Evolutionary conservation across 37 sponge, comb jelly and placozoan genomes (phyloP).

Genomic region (Dysidea cf. avara): DNA sequence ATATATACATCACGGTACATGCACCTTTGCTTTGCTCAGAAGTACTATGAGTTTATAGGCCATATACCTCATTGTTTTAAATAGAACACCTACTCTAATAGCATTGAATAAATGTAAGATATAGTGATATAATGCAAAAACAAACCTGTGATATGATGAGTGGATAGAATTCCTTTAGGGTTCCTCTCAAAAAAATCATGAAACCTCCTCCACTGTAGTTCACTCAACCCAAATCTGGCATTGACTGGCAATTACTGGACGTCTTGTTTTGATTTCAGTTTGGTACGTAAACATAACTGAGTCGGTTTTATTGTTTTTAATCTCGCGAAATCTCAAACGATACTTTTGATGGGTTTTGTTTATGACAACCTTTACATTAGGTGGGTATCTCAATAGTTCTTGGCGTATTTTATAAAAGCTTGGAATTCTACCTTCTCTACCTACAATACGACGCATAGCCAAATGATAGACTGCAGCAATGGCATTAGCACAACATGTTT

Average conservation of each 20-base stretch:
- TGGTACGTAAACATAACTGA: too few relatives aligned
- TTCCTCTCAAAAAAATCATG: conserved; percentile 14
- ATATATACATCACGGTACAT: too few relatives aligned
- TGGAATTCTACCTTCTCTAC: conserved; percentile 40
- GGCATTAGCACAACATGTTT: conserved; percentile 54
- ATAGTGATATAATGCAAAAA: too few relatives aligned
- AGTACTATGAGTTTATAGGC: too few relatives aligned
- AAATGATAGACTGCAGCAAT: conserved; percentile 55
- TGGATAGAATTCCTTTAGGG: conserved; percentile 14
- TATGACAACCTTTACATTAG: too few relatives aligned
- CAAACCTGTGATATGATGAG: conserved; percentile 14
- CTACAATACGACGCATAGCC: conserved; percentile 59
- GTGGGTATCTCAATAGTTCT: too few relatives aligned
- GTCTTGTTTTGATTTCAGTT: conserved; percentile 37
- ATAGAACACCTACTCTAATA: too few relatives aligned
- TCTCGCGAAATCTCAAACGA: conserved; percentile 41
- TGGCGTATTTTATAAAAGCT: conserved; percentile 34
- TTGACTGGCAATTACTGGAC: conserved; percentile 39
- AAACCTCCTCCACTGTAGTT: conserved; percentile 24
- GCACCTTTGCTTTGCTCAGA: too few relatives aligned
- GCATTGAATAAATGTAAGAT: too few relatives aligned
- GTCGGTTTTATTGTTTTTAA: conserved; percentile 34
- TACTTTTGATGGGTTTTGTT: too few relatives aligned
- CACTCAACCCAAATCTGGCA: conserved; percentile 21
- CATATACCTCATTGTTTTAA: too few relatives aligned